phyloP scores from a whole-genome alignment of 2,888 invertebrate species.

The Cacoxenus indagator region DNA sequence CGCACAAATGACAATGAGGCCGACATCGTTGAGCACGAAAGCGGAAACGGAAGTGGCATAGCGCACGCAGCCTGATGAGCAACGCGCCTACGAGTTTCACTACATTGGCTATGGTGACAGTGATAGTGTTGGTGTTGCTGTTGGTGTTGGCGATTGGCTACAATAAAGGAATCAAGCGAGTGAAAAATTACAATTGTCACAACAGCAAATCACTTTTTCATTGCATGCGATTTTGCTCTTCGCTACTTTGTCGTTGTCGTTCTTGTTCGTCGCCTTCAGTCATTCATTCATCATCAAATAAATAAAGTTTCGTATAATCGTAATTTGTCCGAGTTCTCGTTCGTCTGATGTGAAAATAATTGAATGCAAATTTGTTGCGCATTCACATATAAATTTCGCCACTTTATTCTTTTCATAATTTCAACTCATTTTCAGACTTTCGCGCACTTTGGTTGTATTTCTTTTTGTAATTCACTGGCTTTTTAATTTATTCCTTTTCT shows the following conservation, averaged over 20 bases:
- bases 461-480: not conserved
- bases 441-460: not conserved
- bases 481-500: not conserved
- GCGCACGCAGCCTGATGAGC: not conserved
- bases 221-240: conserved; percentile 33
- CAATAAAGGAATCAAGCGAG: conserved; percentile 51
- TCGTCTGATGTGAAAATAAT: conserved; percentile 54
- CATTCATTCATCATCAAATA: conserved; percentile 19
- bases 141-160: not conserved
- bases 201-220: conserved; percentile 59
- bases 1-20: conserved; percentile 16
- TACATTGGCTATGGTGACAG: no score
- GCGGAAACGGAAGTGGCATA: conserved; percentile 11
- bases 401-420: conserved; percentile 1
- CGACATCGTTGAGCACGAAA: not conserved
- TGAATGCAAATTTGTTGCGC: conserved; percentile 53
- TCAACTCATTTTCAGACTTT: conserved; percentile 14
- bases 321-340: conserved; percentile 20
- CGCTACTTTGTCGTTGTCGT: conserved; percentile 40
- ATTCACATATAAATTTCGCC: no score
- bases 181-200: conserved; percentile 64
- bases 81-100: no score
- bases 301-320: conserved; percentile 20
- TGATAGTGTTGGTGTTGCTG: conserved; percentile 1
- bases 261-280: conserved; percentile 13